phyloP scores from a whole-genome alignment of 2,888 invertebrate genomes.

The Dilophus febrilis region DNA sequence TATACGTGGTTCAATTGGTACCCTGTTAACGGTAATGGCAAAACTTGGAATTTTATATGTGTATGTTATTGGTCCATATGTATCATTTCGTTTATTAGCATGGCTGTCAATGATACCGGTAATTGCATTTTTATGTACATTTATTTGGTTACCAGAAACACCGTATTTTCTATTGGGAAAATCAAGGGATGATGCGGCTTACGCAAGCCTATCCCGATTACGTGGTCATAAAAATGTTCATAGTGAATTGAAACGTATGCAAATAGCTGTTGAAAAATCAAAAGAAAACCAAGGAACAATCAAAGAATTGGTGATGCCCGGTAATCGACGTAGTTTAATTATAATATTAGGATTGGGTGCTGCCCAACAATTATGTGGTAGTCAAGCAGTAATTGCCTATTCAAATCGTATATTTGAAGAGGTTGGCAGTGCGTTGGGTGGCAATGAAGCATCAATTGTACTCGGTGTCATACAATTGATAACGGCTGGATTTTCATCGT shows the following conservation, averaged over 20 bases:
- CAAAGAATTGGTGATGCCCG: constrained; percentile 33
- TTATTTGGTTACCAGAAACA: constrained; percentile 50
- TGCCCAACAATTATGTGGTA: constrained; percentile 42
- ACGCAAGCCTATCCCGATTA: constrained; percentile 38
- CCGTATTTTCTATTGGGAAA: constrained; percentile 40
- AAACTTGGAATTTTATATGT: constrained; percentile 43
- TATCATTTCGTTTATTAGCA: constrained; percentile 36
- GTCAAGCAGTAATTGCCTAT: constrained; percentile 39
- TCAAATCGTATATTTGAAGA: constrained; percentile 43
- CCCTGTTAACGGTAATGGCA: constrained; percentile 38
- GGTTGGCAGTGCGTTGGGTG: constrained; percentile 28
- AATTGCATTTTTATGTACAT: constrained; percentile 35
- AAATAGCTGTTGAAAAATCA: constrained; percentile 34
- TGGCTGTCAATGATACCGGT: constrained; percentile 39
- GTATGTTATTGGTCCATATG: constrained; percentile 41
- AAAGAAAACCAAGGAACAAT: constrained; percentile 35
- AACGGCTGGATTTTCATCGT: constrained; percentile 38
- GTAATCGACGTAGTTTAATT: constrained; percentile 38
- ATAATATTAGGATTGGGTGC: constrained; percentile 43
- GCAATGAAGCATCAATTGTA: constrained; percentile 35
- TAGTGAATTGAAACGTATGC: constrained; percentile 27
- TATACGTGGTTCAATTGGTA: constrained; percentile 43
- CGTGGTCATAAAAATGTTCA: constrained; percentile 39
- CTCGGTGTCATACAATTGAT: constrained; percentile 36
- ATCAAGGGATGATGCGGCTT: constrained; percentile 36